These are phyloP conservation scores for Troides aeacus DNA, from an alignment of 2,888 invertebrate genomes.

Conservation along the genomic window DNA sequence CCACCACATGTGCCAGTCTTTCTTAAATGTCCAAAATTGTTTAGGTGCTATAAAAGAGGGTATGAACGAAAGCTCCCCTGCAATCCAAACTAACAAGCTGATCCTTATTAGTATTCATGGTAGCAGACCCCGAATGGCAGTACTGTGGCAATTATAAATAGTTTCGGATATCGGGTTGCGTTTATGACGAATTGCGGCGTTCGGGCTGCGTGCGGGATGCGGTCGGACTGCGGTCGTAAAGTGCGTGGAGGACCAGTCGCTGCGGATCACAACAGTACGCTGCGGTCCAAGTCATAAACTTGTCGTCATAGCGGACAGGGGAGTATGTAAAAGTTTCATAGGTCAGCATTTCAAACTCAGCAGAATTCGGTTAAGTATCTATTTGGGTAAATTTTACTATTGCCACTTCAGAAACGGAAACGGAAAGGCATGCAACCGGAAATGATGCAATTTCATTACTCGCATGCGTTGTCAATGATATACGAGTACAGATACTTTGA, in stretches of 20 bases:
- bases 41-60: too few species aligned
- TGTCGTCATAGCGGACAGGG: background rate
- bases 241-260: constrained; percentile 39
- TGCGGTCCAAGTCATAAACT: constrained; percentile 16
- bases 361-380: too few species aligned
- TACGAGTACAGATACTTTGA: too few species aligned
- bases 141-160: constrained; percentile 49
- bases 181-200: constrained; percentile 42
- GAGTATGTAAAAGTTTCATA: too few species aligned
- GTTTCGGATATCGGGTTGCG: constrained; percentile 38
- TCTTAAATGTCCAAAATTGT: too few species aligned
- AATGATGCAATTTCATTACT: too few species aligned
- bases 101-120: constrained; percentile 28
- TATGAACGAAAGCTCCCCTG: background rate
- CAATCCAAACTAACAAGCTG: constrained; percentile 1
- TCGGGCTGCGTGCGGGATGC: constrained; percentile 36
- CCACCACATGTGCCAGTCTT: too few species aligned
- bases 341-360: too few species aligned
- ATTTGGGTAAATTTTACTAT: too few species aligned
- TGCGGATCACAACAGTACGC: constrained; percentile 32
- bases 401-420: too few species aligned
- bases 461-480: too few species aligned
- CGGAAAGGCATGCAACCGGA: too few species aligned
- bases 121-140: constrained; percentile 35
- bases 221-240: constrained; percentile 45